phyloP scores from a whole-genome alignment of 1,140 invertebrate species.

The Pogonognathellus flavescens region DNA sequence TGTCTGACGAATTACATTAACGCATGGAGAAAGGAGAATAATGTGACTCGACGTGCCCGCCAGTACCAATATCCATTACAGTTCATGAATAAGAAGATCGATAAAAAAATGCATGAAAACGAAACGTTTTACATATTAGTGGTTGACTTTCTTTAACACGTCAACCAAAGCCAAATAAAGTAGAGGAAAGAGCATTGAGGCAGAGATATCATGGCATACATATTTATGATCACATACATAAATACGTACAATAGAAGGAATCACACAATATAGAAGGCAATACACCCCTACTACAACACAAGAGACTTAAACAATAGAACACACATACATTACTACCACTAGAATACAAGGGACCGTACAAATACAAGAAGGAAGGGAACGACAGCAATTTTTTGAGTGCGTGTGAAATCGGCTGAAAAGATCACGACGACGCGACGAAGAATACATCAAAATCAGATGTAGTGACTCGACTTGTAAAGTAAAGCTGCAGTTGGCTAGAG shows the following conservation, averaged over 20 bases:
- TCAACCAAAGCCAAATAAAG: background rate
- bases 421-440: slow-evolving; percentile 35
- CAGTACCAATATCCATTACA: too few species aligned
- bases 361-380: background rate
- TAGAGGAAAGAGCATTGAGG: background rate
- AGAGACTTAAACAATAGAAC: background rate
- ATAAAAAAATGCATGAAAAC: too few species aligned
- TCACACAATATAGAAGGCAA: background rate
- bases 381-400: slow-evolving; percentile 23
- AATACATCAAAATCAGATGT: slow-evolving; percentile 42
- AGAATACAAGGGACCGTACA: background rate
- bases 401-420: slow-evolving; percentile 36
- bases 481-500: slow-evolving; percentile 3
- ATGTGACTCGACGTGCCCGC: too few species aligned
- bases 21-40: too few species aligned
- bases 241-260: slow-evolving; percentile 6
- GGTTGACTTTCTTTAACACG: too few species aligned
- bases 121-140: too few species aligned
- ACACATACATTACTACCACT: background rate
- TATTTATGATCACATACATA: slow-evolving; percentile 37
- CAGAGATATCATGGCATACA: slow-evolving; percentile 8
- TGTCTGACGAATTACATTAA: too few species aligned
- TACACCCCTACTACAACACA: background rate
- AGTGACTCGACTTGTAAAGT: slow-evolving; percentile 7
- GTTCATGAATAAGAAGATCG: too few species aligned